Percentiles rank a stretch among this genome's conserved stretches.
phyloP scores from a whole-genome alignment of 1,140 invertebrate genomes.

The Bilobella aurantiaca region DNA sequence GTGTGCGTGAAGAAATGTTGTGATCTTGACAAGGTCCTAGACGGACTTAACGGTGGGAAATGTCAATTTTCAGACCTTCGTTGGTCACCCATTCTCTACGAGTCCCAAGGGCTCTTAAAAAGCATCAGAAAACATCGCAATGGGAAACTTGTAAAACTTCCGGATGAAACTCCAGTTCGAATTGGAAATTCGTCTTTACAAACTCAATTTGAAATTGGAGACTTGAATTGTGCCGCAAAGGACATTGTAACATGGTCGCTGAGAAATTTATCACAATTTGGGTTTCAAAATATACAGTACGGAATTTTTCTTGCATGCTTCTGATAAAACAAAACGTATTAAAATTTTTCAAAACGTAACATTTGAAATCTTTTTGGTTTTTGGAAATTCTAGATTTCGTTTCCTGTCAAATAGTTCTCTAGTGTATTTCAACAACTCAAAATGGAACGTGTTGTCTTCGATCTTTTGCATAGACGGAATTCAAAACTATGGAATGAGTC shows the following conservation, averaged over 20 bases:
- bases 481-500: background rate
- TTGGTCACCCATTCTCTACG: background rate
- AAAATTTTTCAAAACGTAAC: too few relatives aligned
- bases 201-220: background rate
- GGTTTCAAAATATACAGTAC: background rate
- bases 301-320: background rate
- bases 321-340: background rate
- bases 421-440: slow-evolving; percentile 3
- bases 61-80: background rate
- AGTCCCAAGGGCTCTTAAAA: too few relatives aligned
- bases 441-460: background rate
- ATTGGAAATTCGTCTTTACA: background rate
- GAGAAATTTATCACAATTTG: background rate
- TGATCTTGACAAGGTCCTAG: slow-evolving; percentile 4
- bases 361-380: background rate
- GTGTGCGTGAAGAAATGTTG: slow-evolving; percentile 8
- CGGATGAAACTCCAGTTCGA: background rate
- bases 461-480: background rate
- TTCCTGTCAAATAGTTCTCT: background rate
- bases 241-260: background rate
- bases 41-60: background rate
- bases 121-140: background rate
- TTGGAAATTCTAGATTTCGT: background rate
- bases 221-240: background rate
- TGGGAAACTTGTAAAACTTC: background rate